A percentile compares a stretch with the other conserved stretches of the same genome.
Conservation (phyloP, 2,113 vertebrate genomes). For the Archilochus colubris region DNA sequence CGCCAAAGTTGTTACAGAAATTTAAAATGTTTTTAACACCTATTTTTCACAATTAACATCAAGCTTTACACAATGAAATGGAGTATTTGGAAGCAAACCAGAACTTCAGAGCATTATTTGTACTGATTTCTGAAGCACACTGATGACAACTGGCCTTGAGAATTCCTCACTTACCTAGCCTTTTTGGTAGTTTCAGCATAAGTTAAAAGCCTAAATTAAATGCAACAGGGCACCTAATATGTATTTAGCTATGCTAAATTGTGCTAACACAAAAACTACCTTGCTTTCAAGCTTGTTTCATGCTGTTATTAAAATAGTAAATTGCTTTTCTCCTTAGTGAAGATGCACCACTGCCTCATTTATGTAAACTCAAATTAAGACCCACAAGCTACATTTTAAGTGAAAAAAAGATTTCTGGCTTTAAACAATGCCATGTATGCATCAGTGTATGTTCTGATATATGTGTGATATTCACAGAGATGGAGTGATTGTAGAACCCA, state of each 20-base stretch:
- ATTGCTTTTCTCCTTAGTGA: not conserved
- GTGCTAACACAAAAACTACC: not conserved
- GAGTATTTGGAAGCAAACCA: not conserved
- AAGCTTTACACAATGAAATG: not conserved
- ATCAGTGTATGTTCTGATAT: not conserved
- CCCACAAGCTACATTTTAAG: not conserved
- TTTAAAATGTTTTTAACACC: not conserved
- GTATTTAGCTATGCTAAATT: slow-evolving; percentile 1
- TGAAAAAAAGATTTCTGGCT: not conserved
- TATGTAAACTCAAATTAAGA: not conserved
- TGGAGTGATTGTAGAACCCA: not conserved
- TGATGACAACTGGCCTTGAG: slow-evolving; percentile 21
- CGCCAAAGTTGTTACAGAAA: not conserved
- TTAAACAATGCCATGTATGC: not conserved
- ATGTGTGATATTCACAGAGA: not conserved
- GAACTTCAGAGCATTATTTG: not conserved
- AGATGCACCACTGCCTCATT: not conserved
- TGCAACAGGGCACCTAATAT: not conserved
- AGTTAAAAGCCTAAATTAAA: slow-evolving; percentile 32
- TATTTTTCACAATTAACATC: slow-evolving; percentile 7
- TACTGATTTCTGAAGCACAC: not conserved
- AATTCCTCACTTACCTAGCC: slow-evolving; percentile 6
- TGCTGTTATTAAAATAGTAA: not conserved
- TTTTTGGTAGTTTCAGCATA: not conserved
- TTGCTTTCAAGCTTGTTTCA: not conserved